Evolutionary conservation across 1,140 invertebrate species (phyloP).

Genomic region (Ceratoteleas bidentatus): DNA sequence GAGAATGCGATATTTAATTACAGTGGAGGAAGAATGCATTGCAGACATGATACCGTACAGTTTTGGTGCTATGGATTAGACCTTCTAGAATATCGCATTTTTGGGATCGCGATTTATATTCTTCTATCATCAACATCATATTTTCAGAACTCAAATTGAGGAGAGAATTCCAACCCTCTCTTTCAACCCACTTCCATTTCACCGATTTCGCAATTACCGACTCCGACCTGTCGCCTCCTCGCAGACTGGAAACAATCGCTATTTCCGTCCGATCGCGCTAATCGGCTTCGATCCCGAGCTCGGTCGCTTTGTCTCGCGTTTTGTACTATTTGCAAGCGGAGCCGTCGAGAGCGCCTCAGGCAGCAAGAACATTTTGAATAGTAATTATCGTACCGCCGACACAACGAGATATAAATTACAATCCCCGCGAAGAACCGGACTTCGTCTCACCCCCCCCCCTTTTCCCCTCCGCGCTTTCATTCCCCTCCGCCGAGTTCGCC

Average conservation of each 20-base stretch:
- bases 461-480: constrained; percentile 34
- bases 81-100: no score
- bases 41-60: no score
- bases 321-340: constrained; percentile 48
- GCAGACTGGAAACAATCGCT: background rate
- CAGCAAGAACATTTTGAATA: constrained; percentile 62
- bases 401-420: constrained; percentile 68
- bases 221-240: no score
- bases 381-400: constrained; percentile 65
- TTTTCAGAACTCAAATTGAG: no score
- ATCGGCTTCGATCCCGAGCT: constrained; percentile 10
- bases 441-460: constrained; percentile 28
- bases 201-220: background rate
- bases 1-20: no score
- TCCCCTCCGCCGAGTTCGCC: constrained; percentile 27
- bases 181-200: background rate
- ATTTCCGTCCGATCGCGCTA: constrained; percentile 27
- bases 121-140: no score
- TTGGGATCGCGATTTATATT: no score
- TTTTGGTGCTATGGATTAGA: no score
- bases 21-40: no score
- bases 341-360: constrained; percentile 35
- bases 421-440: constrained; percentile 65
- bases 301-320: constrained; percentile 31
- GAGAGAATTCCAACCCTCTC: no score